Evolutionary conservation across 2,797 vertebrate genomes (phyloP).

Genomic region (Pitangus sulphuratus): DNA sequence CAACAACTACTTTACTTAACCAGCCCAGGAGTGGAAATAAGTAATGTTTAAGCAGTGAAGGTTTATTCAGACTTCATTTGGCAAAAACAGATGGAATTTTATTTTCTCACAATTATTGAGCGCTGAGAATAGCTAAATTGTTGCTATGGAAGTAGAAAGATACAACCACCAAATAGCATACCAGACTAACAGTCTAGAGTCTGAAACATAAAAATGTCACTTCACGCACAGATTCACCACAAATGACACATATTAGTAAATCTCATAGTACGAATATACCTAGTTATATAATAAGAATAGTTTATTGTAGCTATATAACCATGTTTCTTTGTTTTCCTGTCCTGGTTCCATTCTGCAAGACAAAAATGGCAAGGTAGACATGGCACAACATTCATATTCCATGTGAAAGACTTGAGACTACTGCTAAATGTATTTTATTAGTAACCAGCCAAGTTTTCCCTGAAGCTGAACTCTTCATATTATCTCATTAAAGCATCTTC

Average conservation of each 20-base stretch:
- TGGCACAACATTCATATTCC: not conserved
- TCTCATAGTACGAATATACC: not conserved
- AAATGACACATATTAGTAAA: not conserved
- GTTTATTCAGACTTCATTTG: not conserved
- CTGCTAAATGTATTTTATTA: not conserved
- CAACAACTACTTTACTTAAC: not conserved
- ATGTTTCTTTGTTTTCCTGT: not conserved
- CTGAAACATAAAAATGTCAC: not conserved
- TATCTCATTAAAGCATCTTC: not conserved
- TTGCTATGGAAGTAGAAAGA: constrained; percentile 22
- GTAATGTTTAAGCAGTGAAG: not conserved
- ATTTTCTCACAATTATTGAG: not conserved
- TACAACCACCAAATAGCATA: not conserved
- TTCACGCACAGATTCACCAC: not conserved
- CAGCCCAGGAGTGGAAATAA: not conserved
- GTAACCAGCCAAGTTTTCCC: not conserved
- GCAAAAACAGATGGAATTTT: constrained; percentile 5
- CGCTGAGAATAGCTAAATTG: constrained; percentile 30
- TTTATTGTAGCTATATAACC: not conserved
- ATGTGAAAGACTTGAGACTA: not conserved
- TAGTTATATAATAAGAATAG: not conserved
- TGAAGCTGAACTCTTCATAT: not conserved
- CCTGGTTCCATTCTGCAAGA: not conserved
- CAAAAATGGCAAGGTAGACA: not conserved
- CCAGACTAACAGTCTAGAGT: not conserved